Percentiles rank a stretch among this genome's conserved stretches.
These are phyloP conservation scores for Plagiodera versicolora DNA, from an alignment of 2,888 invertebrate genomes.

Conservation along the genomic window DNA sequence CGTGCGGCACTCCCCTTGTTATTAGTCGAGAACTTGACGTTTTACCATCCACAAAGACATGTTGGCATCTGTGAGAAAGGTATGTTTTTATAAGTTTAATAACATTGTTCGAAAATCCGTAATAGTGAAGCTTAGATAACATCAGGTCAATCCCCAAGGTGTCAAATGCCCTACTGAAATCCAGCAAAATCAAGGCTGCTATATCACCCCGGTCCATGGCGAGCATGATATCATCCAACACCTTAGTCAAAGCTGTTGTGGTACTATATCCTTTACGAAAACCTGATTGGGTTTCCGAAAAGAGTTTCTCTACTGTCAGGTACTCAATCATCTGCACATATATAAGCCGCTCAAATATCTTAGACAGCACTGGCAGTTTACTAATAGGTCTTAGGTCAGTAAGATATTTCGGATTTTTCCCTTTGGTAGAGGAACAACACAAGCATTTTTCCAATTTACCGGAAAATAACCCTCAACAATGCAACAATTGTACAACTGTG, in stretches of 20 bases:
- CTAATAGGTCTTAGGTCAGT: not conserved
- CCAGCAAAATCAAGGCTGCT: not conserved
- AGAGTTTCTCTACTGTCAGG: not conserved
- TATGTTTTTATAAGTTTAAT: not conserved
- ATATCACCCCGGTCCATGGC: not conserved
- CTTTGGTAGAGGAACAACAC: conserved; percentile 1
- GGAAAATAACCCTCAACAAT: conserved; percentile 4
- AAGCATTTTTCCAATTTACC: not conserved
- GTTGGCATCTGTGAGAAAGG: not conserved
- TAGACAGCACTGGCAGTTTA: not conserved
- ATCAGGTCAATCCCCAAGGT: not conserved
- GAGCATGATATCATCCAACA: not conserved
- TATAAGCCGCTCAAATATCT: not conserved
- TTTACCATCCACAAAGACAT: no score
- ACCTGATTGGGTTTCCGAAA: not conserved
- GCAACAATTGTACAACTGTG: not conserved
- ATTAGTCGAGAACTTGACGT: not conserved
- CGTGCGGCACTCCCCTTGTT: not conserved
- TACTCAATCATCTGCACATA: not conserved
- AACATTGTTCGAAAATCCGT: not conserved
- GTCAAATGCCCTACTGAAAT: not conserved
- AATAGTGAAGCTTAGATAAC: not conserved
- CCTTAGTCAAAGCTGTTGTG: not conserved
- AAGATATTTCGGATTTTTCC: not conserved
- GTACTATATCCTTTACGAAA: not conserved